These are phyloP conservation scores for Apoda limacodes DNA, from an alignment of 2,888 invertebrate species.

Conservation along the genomic window DNA sequence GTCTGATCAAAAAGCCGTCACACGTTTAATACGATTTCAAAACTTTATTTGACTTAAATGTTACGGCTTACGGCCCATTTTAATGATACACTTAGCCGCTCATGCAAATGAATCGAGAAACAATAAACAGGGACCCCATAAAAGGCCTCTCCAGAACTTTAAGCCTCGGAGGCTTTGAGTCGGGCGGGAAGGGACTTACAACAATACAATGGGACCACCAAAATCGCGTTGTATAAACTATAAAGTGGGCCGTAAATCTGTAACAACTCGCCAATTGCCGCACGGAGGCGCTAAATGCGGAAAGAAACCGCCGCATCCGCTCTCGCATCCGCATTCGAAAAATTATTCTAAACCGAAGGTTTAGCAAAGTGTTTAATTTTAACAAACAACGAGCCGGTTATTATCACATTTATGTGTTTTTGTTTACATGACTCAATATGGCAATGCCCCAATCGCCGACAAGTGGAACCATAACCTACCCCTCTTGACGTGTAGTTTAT, in stretches of 20 bases:
- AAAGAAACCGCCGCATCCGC: constrained; percentile 55
- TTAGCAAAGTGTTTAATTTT: too few species aligned
- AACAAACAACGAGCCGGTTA: too few species aligned
- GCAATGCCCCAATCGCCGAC: neutral
- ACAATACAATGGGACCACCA: constrained; percentile 65
- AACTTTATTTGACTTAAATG: neutral
- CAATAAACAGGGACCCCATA: constrained; percentile 48
- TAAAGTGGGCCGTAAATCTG: constrained; percentile 62
- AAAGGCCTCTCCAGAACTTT: constrained; percentile 43
- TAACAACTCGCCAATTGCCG: constrained; percentile 63
- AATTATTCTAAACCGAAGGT: too few species aligned
- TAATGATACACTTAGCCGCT: constrained; percentile 41
- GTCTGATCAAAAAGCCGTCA: neutral
- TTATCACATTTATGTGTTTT: too few species aligned
- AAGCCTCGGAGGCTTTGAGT: constrained; percentile 31
- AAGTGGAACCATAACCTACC: constrained; percentile 40
- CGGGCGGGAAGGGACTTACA: constrained; percentile 38
- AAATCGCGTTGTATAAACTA: constrained; percentile 57
- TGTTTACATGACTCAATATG: too few species aligned
- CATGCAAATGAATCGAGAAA: constrained; percentile 50
- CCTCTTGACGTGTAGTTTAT: constrained; percentile 35
- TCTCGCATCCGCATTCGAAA: constrained; percentile 65
- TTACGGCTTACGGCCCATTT: constrained; percentile 16
- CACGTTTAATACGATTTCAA: neutral
- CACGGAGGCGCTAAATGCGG: constrained; percentile 63